phyloP scores from a whole-genome alignment of 2,888 invertebrate genomes.

The Neuroscelio doddi region DNA sequence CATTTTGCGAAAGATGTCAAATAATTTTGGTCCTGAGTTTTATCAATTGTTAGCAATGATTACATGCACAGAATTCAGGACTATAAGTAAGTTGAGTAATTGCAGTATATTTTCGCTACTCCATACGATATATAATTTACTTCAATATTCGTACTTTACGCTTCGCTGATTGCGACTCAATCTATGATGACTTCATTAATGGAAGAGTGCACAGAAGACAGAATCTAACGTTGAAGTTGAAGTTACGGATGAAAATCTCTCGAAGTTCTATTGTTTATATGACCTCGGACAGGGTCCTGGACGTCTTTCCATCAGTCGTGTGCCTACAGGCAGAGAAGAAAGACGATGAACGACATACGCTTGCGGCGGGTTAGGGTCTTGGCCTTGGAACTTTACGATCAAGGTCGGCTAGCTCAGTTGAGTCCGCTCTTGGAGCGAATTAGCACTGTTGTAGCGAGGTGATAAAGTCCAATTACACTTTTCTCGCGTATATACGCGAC shows the following conservation, averaged over 20 bases:
- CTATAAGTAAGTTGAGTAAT: neutral
- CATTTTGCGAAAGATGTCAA: no score
- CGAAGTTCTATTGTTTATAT: neutral
- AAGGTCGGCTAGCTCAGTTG: constrained; percentile 18
- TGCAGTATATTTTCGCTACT: neutral
- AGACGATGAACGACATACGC: constrained; percentile 2
- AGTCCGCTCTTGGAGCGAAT: constrained; percentile 21
- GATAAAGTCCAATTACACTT: constrained; percentile 45
- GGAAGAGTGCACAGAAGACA: neutral
- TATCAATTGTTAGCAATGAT: no score
- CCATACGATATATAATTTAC: neutral
- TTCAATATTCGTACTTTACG: neutral
- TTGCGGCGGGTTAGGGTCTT: neutral
- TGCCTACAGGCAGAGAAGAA: neutral
- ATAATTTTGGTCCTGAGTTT: no score
- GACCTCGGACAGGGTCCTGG: neutral
- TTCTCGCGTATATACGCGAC: constrained; percentile 30
- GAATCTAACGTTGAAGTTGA: no score
- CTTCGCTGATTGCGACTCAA: neutral
- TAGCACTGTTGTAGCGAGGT: constrained; percentile 25
- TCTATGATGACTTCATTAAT: constrained; percentile 1
- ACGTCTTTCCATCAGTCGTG: constrained; percentile 9
- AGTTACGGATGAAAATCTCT: neutral
- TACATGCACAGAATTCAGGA: no score
- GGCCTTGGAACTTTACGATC: constrained; percentile 29